Evolutionary conservation across 2,797 vertebrate genomes (phyloP), one percentile per base, ranked within the genome.

Genomic region (Lutjanus campechanus): DNA sequence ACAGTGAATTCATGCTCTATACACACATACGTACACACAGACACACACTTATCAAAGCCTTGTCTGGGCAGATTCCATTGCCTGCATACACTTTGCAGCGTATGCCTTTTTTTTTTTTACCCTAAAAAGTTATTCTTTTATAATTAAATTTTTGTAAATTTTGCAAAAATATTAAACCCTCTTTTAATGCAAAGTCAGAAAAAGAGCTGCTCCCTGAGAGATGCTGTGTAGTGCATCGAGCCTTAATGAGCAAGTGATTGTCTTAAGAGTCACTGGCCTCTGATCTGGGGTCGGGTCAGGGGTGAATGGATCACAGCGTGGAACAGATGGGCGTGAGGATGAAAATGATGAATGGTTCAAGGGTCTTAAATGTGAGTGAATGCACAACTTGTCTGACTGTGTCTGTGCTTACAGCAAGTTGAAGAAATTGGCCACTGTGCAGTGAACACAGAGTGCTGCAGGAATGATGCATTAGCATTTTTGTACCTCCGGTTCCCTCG

Each of bases 171-270:
- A 94, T 95, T 88, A 84, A 94, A 94, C 93, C 91, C 93, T 95
- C 91, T 93, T 95, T 93, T 94, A 86, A 92, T 93, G 91, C 86
- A 94, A 94, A 95, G 91, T 92, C 91, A 94, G 86, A 94, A 95
- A 94, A 96, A 96, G 91, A 95, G 95, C 96, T 96, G 94, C 96
- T 99, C 98, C 98, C 98, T 99, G 98, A 99, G 98, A 95, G 96
- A 96, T 96, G 97, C 96, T 96, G 95, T 93, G 95, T 96, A 96
- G 94, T 95, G 96, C 97, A 87, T 96, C 91, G 77, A 96, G 95
- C 95, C 96, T 87, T 92, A 79, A 86, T 81, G 88, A 93, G 90
- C 90, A 85, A 93, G 95, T 98, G 98, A 99, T 99, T 99, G 98
- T 99, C 98, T 96, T 95, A 95, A 93, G 76, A 95, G 90, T 88